A percentile compares a stretch with the other conserved stretches of the same genome.
Evolutionary conservation across 2,888 invertebrate species (phyloP).

Genomic region (Synergus laeviventris): DNA sequence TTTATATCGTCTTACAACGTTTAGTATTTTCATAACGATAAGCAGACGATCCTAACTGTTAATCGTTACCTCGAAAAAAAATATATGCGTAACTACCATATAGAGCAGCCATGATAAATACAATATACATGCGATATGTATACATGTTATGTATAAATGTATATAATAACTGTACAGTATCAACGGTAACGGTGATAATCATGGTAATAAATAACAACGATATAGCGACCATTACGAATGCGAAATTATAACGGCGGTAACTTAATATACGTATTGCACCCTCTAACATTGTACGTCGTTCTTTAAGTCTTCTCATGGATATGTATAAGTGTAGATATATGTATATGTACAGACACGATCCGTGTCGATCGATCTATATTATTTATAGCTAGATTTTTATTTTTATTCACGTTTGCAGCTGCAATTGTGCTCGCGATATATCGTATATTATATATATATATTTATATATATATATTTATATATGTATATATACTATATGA

Average conservation of each 20-base stretch:
- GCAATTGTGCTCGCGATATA: constrained; percentile 47
- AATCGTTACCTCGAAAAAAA: constrained; percentile 28
- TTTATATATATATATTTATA: constrained; percentile 66
- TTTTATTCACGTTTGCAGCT: constrained; percentile 51
- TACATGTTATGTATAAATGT: constrained; percentile 38
- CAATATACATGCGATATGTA: constrained; percentile 42
- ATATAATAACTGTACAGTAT: constrained; percentile 48
- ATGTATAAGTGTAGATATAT: constrained; percentile 59
- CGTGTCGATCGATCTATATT: constrained; percentile 52
- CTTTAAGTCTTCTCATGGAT: constrained; percentile 58
- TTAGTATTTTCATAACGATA: constrained; percentile 8
- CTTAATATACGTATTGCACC: constrained; percentile 43
- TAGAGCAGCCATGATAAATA: constrained; percentile 50
- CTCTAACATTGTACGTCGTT: constrained; percentile 52
- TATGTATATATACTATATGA: constrained; percentile 72
- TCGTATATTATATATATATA: constrained; percentile 47
- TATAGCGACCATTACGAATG: constrained; percentile 39
- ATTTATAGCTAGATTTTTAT: constrained; percentile 48
- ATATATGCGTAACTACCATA: constrained; percentile 45
- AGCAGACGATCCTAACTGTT: constrained; percentile 11
- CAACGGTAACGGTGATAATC: constrained; percentile 52
- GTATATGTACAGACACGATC: constrained; percentile 54
- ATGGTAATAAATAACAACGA: constrained; percentile 47
- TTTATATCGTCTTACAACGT: neutral
- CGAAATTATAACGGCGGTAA: constrained; percentile 32